Conservation (phyloP, 2,797 vertebrate genomes). For the Hafferia zeledoni region DNA sequence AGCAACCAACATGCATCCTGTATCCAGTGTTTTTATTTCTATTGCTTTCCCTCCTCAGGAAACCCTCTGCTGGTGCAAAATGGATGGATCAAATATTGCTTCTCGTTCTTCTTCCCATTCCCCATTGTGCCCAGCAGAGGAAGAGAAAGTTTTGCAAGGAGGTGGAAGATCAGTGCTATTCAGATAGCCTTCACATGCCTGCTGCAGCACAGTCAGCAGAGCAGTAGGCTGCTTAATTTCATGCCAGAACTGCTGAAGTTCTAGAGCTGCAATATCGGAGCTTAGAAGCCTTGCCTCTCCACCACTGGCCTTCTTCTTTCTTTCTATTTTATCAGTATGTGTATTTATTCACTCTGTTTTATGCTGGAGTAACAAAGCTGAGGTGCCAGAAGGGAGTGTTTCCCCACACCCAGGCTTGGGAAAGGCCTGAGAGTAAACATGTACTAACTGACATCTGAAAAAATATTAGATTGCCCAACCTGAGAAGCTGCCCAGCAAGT, state of each 20-base stretch:
- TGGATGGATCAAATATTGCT: background rate
- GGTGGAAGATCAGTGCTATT: background rate
- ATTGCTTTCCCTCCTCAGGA: background rate
- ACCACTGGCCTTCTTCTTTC: background rate
- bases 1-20: background rate
- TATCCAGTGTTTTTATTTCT: background rate
- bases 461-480: background rate
- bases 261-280: background rate
- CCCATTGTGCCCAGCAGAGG: background rate
- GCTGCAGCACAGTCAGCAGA: background rate
- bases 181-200: background rate
- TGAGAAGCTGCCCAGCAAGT: background rate
- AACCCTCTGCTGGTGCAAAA: background rate
- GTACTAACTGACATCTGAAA: background rate
- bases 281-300: background rate
- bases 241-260: background rate
- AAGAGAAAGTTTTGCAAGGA: background rate
- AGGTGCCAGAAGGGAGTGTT: background rate
- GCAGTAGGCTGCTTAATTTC: background rate
- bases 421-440: background rate
- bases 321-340: background rate
- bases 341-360: background rate
- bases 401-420: background rate
- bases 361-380: background rate
- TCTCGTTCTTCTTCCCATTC: background rate